A percentile compares a stretch with the other conserved stretches of the same genome.
phyloP scores from a whole-genome alignment of 2,113 vertebrate species.

The Guaruba guarouba region DNA sequence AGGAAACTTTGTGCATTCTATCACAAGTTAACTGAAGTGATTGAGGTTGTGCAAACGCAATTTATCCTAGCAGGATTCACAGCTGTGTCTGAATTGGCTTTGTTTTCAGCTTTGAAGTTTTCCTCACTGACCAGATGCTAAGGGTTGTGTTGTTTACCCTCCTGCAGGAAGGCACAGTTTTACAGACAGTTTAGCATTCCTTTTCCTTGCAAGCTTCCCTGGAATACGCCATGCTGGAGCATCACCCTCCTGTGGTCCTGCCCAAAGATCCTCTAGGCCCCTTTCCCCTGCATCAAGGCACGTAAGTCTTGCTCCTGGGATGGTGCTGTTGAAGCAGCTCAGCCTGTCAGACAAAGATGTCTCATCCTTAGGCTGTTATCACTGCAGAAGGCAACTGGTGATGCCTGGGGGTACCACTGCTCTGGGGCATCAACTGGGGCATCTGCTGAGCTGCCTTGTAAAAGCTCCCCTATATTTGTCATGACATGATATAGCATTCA shows the following conservation, averaged over 20 bases:
- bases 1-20: background rate
- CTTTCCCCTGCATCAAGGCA: background rate
- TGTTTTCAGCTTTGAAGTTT: constrained; percentile 30
- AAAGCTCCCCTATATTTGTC: background rate
- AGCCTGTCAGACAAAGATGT: background rate
- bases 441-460: background rate
- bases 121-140: constrained; percentile 22
- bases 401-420: background rate
- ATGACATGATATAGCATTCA: fast-evolving
- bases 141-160: background rate
- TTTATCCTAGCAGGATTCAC: background rate
- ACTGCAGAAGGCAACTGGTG: background rate
- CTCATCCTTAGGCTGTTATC: background rate
- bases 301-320: background rate
- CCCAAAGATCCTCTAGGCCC: too few species aligned
- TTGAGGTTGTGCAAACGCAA: background rate
- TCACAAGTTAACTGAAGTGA: background rate
- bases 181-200: background rate
- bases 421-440: background rate
- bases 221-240: background rate
- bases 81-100: background rate
- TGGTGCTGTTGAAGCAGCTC: background rate
- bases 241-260: background rate
- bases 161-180: background rate
- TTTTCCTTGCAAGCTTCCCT: background rate